These are phyloP conservation scores for Plutella xylostella DNA, from an alignment of 2,888 invertebrate species.

Conservation along the genomic window DNA sequence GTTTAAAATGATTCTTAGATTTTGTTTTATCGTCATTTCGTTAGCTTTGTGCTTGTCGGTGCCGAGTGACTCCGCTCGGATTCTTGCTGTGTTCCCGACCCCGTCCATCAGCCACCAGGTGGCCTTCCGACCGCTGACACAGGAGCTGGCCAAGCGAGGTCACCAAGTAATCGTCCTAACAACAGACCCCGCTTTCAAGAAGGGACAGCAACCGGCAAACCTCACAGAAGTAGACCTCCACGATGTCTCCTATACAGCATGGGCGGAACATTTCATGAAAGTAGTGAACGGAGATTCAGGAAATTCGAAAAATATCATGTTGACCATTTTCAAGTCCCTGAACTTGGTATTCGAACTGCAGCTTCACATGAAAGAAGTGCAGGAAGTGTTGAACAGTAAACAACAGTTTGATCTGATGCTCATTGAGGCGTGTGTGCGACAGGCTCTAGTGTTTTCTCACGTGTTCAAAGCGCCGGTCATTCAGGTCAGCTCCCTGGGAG, in stretches of 20 bases:
- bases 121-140: slow-evolving; percentile 11
- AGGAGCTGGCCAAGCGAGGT: slow-evolving; percentile 2
- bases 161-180: not conserved
- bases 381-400: not conserved
- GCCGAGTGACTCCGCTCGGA: slow-evolving; percentile 7
- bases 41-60: not conserved
- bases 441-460: not conserved
- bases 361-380: not conserved
- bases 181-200: slow-evolving; percentile 29
- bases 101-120: slow-evolving; percentile 16
- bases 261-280: not conserved
- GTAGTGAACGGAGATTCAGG: not conserved
- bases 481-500: not conserved
- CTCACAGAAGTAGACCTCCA: slow-evolving; percentile 17
- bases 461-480: slow-evolving; percentile 4
- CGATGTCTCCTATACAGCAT: not conserved
- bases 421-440: not conserved
- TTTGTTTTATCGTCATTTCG: too few relatives aligned
- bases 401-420: not conserved
- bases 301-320: not conserved
- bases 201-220: slow-evolving; percentile 19
- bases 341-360: not conserved
- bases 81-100: slow-evolving; percentile 12
- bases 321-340: not conserved
- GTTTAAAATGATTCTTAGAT: too few relatives aligned